Evolutionary conservation across 2,888 invertebrate species (phyloP).

Genomic region (Rhingia rostrata): DNA sequence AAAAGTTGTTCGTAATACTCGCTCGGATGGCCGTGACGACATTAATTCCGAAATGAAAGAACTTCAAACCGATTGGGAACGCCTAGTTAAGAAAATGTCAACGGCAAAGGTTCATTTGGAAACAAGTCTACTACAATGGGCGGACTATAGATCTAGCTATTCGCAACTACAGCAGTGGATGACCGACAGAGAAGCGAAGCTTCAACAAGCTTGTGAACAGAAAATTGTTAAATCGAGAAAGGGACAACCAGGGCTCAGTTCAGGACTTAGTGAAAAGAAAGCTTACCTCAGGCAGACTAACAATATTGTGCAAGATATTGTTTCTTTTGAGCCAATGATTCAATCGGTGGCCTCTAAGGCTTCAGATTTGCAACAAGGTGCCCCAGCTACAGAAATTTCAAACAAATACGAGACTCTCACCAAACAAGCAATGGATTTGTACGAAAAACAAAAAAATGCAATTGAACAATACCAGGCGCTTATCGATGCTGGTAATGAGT

Average conservation of each 20-base stretch:
- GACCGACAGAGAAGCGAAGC: constrained; percentile 94
- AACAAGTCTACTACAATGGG: constrained; percentile 96
- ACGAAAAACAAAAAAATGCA: constrained; percentile 94
- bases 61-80: constrained; percentile 95
- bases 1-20: constrained; percentile 93
- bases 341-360: constrained; percentile 97
- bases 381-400: constrained; percentile 95
- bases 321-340: constrained; percentile 98
- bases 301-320: constrained; percentile 97
- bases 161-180: constrained; percentile 97
- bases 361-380: constrained; percentile 94
- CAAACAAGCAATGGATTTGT: constrained; percentile 94
- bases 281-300: constrained; percentile 95
- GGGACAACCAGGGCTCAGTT: constrained; percentile 90
- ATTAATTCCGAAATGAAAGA: constrained; percentile 94
- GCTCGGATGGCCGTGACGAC: constrained; percentile 93
- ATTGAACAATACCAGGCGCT: constrained; percentile 96
- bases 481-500: constrained; percentile 95
- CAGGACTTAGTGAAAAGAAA: constrained; percentile 92
- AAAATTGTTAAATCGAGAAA: constrained; percentile 91
- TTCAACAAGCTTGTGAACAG: constrained; percentile 94
- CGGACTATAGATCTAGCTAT: constrained; percentile 96
- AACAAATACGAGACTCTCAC: constrained; percentile 94
- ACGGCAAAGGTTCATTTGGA: constrained; percentile 95
- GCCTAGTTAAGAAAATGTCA: constrained; percentile 94